A percentile compares a stretch with the other conserved stretches of the same genome.
phyloP scores from a whole-genome alignment of 2,113 vertebrate species.

The Spermophilus dauricus region DNA sequence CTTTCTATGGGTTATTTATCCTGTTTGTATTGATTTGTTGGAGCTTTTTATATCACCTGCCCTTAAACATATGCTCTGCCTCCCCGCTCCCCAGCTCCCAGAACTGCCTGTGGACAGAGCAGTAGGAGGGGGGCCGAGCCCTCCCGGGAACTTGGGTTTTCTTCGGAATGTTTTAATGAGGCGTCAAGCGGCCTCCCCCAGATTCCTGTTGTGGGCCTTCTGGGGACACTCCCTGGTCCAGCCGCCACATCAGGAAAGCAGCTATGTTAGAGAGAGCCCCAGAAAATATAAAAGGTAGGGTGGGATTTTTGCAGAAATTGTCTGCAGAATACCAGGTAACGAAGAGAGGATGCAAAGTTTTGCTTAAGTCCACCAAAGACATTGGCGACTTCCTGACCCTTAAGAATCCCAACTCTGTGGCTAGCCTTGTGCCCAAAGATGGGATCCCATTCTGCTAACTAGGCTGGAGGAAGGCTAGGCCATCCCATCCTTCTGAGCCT shows the following conservation, averaged over 20 bases:
- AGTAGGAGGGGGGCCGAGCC: not conserved
- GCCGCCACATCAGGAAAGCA: slow-evolving; percentile 66
- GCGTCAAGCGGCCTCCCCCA: slow-evolving; percentile 76
- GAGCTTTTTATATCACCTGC: slow-evolving; percentile 83
- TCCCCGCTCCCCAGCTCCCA: not conserved
- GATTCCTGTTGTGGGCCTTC: slow-evolving; percentile 82
- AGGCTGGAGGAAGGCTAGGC: not conserved
- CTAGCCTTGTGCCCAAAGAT: not conserved
- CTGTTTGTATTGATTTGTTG: slow-evolving; percentile 68
- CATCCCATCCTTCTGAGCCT: not conserved
- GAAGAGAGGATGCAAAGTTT: not conserved
- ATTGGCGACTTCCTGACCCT: not conserved
- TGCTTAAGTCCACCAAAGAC: not conserved
- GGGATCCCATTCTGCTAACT: not conserved
- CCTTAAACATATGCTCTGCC: slow-evolving; percentile 33
- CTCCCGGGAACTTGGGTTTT: slow-evolving; percentile 79
- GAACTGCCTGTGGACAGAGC: slow-evolving; percentile 36
- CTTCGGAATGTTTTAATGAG: slow-evolving; percentile 85
- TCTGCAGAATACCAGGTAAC: not conserved
- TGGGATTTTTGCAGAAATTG: not conserved
- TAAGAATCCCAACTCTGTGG: not conserved
- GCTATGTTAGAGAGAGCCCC: slow-evolving; percentile 47
- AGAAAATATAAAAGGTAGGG: slow-evolving; percentile 35
- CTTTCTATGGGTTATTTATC: slow-evolving; percentile 59
- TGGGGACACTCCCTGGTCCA: slow-evolving; percentile 79